phyloP scores from a whole-genome alignment of 1,140 invertebrate species.

The Helicoverpa zea region DNA sequence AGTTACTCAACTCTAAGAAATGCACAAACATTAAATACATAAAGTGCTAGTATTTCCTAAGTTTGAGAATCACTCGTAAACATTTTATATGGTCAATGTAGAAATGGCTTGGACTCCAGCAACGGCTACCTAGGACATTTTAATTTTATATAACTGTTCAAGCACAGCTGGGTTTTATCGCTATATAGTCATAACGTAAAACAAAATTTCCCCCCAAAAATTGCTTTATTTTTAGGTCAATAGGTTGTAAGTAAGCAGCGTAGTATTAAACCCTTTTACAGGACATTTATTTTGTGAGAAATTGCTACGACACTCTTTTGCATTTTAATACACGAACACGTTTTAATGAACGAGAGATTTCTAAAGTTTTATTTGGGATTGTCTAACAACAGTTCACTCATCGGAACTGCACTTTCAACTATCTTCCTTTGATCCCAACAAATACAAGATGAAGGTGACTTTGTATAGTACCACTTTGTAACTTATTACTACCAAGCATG shows the following conservation, averaged over 20 bases:
- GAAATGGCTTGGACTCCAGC: constrained; percentile 23
- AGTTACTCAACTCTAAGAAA: background rate
- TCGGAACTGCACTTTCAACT: background rate
- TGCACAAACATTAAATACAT: background rate
- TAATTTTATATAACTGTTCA: constrained; percentile 30
- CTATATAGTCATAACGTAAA: background rate
- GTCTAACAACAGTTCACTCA: background rate
- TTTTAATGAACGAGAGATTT: too few relatives aligned
- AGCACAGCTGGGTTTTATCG: constrained; percentile 34
- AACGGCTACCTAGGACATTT: constrained; percentile 14
- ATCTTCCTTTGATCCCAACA: background rate
- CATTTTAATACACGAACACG: too few relatives aligned
- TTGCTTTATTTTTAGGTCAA: background rate
- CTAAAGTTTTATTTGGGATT: too few relatives aligned
- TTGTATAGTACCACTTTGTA: background rate
- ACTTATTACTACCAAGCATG: constrained; percentile 13
- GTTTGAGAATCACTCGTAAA: constrained; percentile 22
- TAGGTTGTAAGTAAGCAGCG: background rate
- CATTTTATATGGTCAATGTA: constrained; percentile 18
- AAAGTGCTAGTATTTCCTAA: background rate
- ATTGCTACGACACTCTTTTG: too few relatives aligned
- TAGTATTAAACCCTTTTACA: background rate
- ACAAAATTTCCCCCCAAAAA: background rate
- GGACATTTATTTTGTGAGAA: too few relatives aligned
- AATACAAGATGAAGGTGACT: constrained; percentile 3